Percentiles rank a stretch among this genome's conserved stretches.
These are phyloP conservation scores for Cettia cetti DNA, from an alignment of 2,113 vertebrate species.

Conservation along the genomic window DNA sequence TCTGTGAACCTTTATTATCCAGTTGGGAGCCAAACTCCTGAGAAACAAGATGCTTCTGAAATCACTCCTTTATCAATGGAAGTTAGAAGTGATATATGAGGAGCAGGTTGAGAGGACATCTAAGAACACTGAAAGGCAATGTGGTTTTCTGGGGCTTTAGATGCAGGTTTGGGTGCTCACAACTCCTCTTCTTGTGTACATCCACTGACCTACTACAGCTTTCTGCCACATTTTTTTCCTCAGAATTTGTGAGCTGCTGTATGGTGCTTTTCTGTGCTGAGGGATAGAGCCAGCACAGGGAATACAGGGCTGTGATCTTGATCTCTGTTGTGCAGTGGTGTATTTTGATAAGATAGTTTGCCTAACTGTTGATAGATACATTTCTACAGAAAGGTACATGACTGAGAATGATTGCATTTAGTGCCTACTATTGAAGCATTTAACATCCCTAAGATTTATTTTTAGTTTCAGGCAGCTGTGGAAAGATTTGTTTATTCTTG, in stretches of 20 bases:
- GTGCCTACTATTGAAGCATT: not conserved
- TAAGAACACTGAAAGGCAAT: not conserved
- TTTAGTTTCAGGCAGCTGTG: constrained; percentile 92
- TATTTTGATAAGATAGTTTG: not conserved
- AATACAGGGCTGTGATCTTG: not conserved
- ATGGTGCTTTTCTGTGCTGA: not conserved
- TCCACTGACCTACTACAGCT: not conserved
- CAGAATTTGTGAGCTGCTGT: not conserved
- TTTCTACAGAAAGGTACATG: not conserved
- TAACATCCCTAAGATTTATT: not conserved
- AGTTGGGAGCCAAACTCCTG: not conserved
- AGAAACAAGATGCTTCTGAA: not conserved
- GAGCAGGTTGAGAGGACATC: not conserved
- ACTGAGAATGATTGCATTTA: not conserved
- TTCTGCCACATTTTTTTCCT: not conserved
- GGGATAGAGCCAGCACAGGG: not conserved
- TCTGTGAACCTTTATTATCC: not conserved
- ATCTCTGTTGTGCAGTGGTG: not conserved
- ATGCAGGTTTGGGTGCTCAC: not conserved
- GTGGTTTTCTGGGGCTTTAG: not conserved
- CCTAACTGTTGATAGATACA: not conserved
- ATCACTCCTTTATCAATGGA: not conserved
- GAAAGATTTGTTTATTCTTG: constrained; percentile 95
- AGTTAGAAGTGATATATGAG: not conserved
- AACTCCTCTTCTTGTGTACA: not conserved